Evolutionary conservation across 1,140 invertebrate species (phyloP), one percentile per base, ranked within the genome.

Genomic region (Cotesia chilonis): DNA sequence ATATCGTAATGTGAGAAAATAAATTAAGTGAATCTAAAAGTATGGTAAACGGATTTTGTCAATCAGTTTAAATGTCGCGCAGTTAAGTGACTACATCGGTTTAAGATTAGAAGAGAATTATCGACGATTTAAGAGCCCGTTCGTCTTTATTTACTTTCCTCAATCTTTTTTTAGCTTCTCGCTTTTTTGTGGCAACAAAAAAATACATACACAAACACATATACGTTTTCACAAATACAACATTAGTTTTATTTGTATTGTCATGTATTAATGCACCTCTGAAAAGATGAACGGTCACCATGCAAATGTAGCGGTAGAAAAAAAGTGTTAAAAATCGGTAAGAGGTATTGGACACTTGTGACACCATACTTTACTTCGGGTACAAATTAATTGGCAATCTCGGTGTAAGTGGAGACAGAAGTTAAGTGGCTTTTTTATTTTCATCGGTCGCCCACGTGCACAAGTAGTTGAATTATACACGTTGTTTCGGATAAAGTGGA

Each of bases 341-440:
- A 55, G 41, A 65, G 38, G 20, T 35, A 55, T 10, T 59, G 37
- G n/a, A 54, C 51, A 36, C 60, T 14, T 57, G 65, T 47, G 80
- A 81, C 81, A 77, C 77, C 76, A 78, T 76, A 79, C 77, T 80
- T 81, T 79, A 80, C 79, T 80, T 78, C 76, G 41, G 74, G 80
- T 77, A 75, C 82, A 81, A 83, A 84, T 84, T 84, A 84, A 84
- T 84, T 83, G 81, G 80, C 81, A 82, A 83, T 84, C 78, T 78
- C 76, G 76, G 78, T 75, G 80, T 77, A 78, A 81, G 78, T 79
- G 78, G 74, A 36, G 64, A 52, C 61, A 28, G 14, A 52, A 61
- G 68, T 72, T 75, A 72, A 75, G 74, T 75, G 74, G 70, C 74
- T 75, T 75, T 75, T 75, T 75, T 70, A 75, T 75, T 75, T 75